Percentiles rank a stretch among this genome's conserved stretches.
Conservation (phyloP, 2,797 vertebrate species). For the Spinus olivaceus region DNA sequence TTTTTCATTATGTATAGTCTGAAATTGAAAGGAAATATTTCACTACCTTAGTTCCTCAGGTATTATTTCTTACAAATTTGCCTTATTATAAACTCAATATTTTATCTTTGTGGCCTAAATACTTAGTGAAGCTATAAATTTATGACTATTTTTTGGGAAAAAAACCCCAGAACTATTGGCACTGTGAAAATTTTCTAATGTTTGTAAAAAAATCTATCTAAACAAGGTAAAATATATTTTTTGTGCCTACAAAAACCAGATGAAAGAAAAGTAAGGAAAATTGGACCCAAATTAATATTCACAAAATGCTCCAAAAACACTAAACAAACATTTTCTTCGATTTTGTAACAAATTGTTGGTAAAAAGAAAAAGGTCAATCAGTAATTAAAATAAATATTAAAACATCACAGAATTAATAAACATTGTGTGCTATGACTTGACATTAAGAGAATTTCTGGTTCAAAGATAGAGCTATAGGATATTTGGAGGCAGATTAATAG, state of each 20-base stretch:
- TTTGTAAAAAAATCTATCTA: neutral
- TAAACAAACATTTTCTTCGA: neutral
- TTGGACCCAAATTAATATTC: neutral
- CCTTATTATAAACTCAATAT: neutral
- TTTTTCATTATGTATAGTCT: neutral
- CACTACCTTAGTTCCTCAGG: neutral
- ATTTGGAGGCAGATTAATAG: neutral
- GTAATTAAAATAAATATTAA: neutral
- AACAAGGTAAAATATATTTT: neutral
- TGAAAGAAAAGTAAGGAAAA: neutral
- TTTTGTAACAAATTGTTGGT: neutral
- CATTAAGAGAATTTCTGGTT: neutral
- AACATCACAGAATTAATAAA: neutral
- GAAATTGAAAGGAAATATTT: neutral
- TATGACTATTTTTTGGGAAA: neutral
- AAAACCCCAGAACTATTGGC: fast-evolving
- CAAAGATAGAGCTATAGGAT: neutral
- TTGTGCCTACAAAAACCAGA: fast-evolving
- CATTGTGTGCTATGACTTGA: neutral
- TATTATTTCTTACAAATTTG: neutral
- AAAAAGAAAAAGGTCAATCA: neutral
- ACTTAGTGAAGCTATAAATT: neutral
- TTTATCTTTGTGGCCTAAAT: neutral
- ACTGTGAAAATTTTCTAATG: neutral
- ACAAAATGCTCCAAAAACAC: neutral